These are phyloP conservation scores for Torymus texanus DNA, from an alignment of 2,888 invertebrate genomes.

Conservation along the genomic window DNA sequence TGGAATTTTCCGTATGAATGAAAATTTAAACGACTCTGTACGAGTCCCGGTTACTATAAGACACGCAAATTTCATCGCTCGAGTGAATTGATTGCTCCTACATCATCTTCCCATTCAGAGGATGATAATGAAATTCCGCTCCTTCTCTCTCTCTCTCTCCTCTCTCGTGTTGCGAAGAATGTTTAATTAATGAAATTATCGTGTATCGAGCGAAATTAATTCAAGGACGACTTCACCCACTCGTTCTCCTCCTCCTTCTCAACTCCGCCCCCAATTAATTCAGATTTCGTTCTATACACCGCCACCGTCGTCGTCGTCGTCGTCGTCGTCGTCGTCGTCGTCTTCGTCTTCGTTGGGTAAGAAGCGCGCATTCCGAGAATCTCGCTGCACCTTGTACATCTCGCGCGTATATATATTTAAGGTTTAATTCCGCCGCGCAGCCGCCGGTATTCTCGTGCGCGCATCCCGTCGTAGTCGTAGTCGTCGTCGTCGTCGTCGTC, in stretches of 20 bases:
- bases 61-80: no score
- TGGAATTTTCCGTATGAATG: no score
- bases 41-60: no score
- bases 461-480: background rate
- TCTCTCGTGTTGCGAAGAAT: background rate
- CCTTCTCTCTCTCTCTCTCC: no score
- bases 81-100: no score
- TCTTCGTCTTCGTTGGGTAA: no score
- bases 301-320: no score
- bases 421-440: constrained; percentile 14
- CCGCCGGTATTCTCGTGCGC: background rate
- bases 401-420: constrained; percentile 17
- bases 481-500: background rate
- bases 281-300: constrained; percentile 22
- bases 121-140: constrained; percentile 21
- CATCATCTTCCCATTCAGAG: background rate
- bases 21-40: no score
- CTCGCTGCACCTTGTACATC: constrained; percentile 2
- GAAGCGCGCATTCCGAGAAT: constrained; percentile 20
- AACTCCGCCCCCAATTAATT: constrained; percentile 19
- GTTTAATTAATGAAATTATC: constrained; percentile 40
- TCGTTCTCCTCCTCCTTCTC: background rate
- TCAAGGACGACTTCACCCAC: background rate
- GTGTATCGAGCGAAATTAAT: constrained; percentile 36
- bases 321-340: no score